These are phyloP conservation scores for Merops nubicus DNA, from an alignment of 2,113 vertebrate genomes.

Conservation along the genomic window DNA sequence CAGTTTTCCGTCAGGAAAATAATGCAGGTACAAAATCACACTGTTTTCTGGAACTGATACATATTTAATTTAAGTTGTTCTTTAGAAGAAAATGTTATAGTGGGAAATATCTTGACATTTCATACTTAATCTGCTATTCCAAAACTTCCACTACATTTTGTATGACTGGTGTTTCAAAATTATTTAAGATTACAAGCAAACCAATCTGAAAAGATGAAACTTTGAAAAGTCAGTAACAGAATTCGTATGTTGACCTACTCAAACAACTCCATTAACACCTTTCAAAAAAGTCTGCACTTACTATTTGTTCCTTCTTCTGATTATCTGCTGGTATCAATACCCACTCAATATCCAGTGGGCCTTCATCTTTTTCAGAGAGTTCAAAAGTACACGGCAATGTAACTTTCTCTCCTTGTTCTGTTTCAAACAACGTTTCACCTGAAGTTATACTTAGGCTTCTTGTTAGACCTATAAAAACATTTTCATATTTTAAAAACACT, in stretches of 20 bases:
- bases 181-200: not conserved
- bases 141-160: not conserved
- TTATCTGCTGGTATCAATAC: conserved; percentile 74
- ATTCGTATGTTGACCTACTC: not conserved
- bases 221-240: not conserved
- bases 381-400: conserved; percentile 75
- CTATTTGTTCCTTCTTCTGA: conserved; percentile 73
- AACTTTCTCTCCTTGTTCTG: conserved; percentile 79
- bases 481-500: not conserved
- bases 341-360: conserved; percentile 81
- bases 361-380: conserved; percentile 50
- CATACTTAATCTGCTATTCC: not conserved
- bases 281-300: conserved; percentile 57
- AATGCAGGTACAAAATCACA: not conserved
- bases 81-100: not conserved
- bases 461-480: conserved; percentile 62
- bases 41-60: not conserved
- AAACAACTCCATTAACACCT: not conserved
- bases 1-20: not conserved
- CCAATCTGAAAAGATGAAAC: not conserved
- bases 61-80: not conserved
- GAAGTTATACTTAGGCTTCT: conserved; percentile 71
- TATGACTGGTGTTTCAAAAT: not conserved
- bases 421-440: conserved; percentile 67
- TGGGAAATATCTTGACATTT: not conserved